Conservation (phyloP, 2,113 vertebrate species). For the Archilochus colubris region DNA sequence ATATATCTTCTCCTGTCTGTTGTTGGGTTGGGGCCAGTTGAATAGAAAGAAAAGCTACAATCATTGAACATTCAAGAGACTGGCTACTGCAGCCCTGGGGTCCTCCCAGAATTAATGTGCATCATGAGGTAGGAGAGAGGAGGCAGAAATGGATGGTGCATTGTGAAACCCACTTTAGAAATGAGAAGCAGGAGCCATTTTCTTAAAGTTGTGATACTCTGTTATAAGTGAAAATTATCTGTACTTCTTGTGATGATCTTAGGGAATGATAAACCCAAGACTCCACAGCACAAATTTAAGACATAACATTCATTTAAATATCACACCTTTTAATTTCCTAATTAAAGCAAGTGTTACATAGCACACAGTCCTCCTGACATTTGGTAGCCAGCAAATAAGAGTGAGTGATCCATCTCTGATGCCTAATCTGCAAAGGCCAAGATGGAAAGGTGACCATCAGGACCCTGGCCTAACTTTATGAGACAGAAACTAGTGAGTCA, state of each 20-base stretch:
- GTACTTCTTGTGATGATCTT: neutral
- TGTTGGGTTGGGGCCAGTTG: neutral
- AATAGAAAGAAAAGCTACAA: neutral
- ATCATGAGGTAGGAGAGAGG: neutral
- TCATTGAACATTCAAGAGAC: neutral
- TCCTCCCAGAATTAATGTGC: neutral
- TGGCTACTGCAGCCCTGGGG: neutral
- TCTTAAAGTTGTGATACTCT: neutral
- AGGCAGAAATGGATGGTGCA: neutral
- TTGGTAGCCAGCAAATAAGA: neutral
- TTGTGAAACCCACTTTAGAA: neutral
- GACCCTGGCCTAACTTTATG: neutral
- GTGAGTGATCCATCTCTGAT: accelerated
- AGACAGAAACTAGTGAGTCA: neutral
- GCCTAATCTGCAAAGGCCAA: neutral
- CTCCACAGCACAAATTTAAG: neutral
- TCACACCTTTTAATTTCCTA: neutral
- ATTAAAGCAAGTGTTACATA: neutral
- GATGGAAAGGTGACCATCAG: neutral
- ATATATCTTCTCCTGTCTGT: neutral
- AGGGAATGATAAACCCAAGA: neutral
- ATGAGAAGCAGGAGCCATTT: neutral
- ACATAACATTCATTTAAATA: neutral
- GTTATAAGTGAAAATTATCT: neutral
- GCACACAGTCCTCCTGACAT: neutral